phyloP scores from a whole-genome alignment of 2,113 vertebrate species.

The Sclerurus mexicanus region DNA sequence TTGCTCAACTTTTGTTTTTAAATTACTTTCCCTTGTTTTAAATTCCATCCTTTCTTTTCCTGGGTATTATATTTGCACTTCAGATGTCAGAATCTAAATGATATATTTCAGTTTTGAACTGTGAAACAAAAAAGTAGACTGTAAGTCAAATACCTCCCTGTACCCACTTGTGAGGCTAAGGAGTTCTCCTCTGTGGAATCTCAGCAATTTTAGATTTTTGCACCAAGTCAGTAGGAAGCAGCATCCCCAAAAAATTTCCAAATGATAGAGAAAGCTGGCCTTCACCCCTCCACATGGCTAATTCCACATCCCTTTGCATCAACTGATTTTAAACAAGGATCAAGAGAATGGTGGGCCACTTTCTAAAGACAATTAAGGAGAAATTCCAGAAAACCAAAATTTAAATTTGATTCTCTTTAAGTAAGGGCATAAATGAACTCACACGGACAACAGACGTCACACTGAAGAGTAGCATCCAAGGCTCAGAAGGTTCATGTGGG shows the following conservation, averaged over 20 bases:
- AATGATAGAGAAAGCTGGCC: neutral
- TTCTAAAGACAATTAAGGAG: neutral
- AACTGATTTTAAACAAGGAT: neutral
- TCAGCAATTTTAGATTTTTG: neutral
- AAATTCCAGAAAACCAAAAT: neutral
- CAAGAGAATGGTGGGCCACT: neutral
- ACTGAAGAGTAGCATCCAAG: neutral
- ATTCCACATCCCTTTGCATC: neutral
- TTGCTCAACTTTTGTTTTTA: neutral
- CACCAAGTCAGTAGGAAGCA: neutral
- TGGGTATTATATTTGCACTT: neutral
- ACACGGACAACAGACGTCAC: neutral
- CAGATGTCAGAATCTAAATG: neutral
- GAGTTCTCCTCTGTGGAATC: neutral
- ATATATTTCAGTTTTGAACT: neutral
- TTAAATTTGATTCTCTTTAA: neutral
- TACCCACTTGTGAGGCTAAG: neutral
- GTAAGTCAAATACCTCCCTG: neutral
- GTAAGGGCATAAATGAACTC: neutral
- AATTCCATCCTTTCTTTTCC: neutral
- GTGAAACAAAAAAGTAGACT: neutral
- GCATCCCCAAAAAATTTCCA: neutral
- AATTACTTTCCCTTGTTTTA: neutral
- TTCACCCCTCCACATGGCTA: neutral
- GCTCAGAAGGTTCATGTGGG: neutral